Evolutionary conservation across 2,797 vertebrate genomes (phyloP), one percentile per base, ranked within the genome.

Genomic region (Enteromius thamalakanensis): DNA sequence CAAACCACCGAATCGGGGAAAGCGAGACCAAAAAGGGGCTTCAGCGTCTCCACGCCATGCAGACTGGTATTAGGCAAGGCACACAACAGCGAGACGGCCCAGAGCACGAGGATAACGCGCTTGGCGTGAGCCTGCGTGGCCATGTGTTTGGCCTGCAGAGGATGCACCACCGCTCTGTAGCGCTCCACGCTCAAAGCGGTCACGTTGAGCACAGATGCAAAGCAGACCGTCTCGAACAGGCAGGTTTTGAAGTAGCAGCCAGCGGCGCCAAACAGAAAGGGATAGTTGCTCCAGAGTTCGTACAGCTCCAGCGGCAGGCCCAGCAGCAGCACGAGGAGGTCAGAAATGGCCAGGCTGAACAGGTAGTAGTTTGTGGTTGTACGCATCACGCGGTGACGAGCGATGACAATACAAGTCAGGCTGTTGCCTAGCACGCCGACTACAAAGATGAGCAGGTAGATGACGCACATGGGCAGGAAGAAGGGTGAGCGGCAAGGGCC

Each of bases 221-320:
- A 94, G 85, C 94, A 95, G 69, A 95, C 94, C 0, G 90, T 94
- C 87, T 95, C 94, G 14, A 95, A 95, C 58, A 95, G 92, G 81
- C 94, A 95, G 12, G 89, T 95, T 81, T 93, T 94, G 80, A 95
- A 95, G 87, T 93, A 93, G 89, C 95, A 95, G n/a, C 94, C 94
- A 0, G 87, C 91, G 32, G 85, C 74, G 29, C 94, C 94, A 0
- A 95, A 85, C 67, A 93, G 87, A 85, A 94, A 95, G 0, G 94
- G 95, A 84, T 95, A 95, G 86, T 95, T 95, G 84, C 90, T 88
- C 92, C 94, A 94, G 91, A 95, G 81, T 60, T 95, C 94, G 0
- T 94, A 95, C 62, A 94, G 82, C 90, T 95, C 95, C 11, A 95
- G 45, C 0, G 95, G 94, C 91, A 95, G 94, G 9, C 94, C 94